Evolutionary conservation across 2,113 vertebrate species (phyloP), one percentile per base, ranked within the genome.

Genomic region (Rostratula benghalensis): DNA sequence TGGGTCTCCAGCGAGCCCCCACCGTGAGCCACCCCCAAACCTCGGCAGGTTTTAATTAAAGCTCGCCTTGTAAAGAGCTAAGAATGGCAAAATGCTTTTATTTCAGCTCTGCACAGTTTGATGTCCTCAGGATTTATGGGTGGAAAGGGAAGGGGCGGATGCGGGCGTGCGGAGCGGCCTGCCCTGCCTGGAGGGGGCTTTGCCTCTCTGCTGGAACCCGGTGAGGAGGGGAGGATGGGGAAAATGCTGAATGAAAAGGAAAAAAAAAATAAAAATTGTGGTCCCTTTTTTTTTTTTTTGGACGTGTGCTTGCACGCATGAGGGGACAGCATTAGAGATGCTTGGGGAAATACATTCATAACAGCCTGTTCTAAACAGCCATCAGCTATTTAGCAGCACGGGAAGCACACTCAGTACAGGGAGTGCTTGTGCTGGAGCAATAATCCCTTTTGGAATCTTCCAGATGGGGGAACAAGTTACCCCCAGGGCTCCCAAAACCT

Each of bases 361-460:
- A 24, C n/a, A 67, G 31, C 61, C 57, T 21, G 4, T 57, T 80
- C 46, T 21, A 3, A 3, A 3, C 46, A 63, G 89, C 90, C 63
- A 0, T 2, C 3, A 39, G 83, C 76, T 76, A 7, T 87, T 61
- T 13, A 27, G 39, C 21, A 24, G 6, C 7, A 2, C 4, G 41
- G 50, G 85, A 18, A 64, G 67, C 1, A 1, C 69, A 1, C 69
- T 87, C 0, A 0, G 13, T 23, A 46, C 20, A 10, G 35, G 73
- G 14, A 59, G 27, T 4, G 35, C 41, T 37, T 5, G 24, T 43
- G 45, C 41, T 56, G 83, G 24, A 51, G 31, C 20, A 11, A 21
- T 0, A 3, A 3, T 17, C 0, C 0, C 10, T 0, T 22, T 83
- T 0, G 13, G 70, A 33, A 8, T 68, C 37, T 83, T 39, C 39